A percentile compares a stretch with the other conserved stretches of the same genome.
Evolutionary conservation across 1,140 invertebrate species (phyloP).

Genomic region (Drosophila virilis): DNA sequence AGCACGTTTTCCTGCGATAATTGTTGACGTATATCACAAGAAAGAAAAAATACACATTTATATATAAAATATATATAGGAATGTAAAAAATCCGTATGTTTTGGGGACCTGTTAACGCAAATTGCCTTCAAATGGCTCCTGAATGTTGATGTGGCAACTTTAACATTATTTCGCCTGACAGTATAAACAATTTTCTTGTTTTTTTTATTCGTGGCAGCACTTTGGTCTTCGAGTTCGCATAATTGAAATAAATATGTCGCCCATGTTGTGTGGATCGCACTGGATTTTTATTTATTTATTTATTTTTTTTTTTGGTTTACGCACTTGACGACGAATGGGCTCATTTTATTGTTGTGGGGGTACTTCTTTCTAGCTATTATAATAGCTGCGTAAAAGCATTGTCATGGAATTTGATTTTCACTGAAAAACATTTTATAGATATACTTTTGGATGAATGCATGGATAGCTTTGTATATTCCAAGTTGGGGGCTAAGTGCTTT

Average conservation of each 20-base stretch:
- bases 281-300: slow-evolving; percentile 54
- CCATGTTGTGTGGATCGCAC: background rate
- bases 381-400: background rate
- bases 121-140: slow-evolving; percentile 27
- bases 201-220: slow-evolving; percentile 8
- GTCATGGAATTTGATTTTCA: slow-evolving; percentile 50
- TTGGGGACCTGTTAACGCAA: slow-evolving; percentile 53
- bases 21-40: slow-evolving; percentile 74
- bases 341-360: background rate
- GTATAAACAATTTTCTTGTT: slow-evolving; percentile 39
- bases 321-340: slow-evolving; percentile 18
- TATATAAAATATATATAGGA: slow-evolving; percentile 8
- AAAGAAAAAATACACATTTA: slow-evolving; percentile 20
- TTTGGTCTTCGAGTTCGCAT: slow-evolving; percentile 31
- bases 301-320: slow-evolving; percentile 53
- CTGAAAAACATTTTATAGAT: slow-evolving; percentile 36
- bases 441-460: slow-evolving; percentile 6
- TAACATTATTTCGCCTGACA: slow-evolving; percentile 39
- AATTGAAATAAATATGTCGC: slow-evolving; percentile 66
- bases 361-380: slow-evolving; percentile 1
- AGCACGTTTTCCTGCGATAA: slow-evolving; percentile 62
- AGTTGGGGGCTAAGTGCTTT: slow-evolving; percentile 22
- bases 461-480: slow-evolving; percentile 5
- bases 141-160: slow-evolving; percentile 41
- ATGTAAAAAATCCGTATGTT: background rate